Evolutionary conservation across 2,797 vertebrate genomes (phyloP).

Genomic region (Microtus californicus): DNA sequence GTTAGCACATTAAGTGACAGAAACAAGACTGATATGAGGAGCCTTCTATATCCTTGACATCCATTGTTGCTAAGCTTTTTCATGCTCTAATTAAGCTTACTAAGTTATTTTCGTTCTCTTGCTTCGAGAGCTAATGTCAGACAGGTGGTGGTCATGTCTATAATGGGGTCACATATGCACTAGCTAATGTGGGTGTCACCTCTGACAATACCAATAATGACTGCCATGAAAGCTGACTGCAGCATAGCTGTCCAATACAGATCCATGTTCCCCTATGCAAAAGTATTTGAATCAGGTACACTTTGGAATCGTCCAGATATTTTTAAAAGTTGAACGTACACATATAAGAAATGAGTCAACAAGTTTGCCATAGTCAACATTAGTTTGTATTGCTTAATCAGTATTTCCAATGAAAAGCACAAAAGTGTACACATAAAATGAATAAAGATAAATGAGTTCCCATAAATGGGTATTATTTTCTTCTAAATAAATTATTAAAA

Average conservation of each 20-base stretch:
- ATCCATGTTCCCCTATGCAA: neutral
- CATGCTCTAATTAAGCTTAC: neutral
- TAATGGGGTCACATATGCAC: neutral
- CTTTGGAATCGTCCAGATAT: neutral
- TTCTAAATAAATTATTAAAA: neutral
- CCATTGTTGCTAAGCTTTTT: neutral
- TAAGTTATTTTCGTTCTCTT: conserved; percentile 7
- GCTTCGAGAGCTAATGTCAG: neutral
- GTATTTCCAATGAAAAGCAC: neutral
- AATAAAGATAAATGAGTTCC: neutral
- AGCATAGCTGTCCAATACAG: neutral
- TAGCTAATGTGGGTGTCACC: neutral
- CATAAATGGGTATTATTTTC: neutral
- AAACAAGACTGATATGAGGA: neutral
- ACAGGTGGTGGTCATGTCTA: neutral
- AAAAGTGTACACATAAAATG: neutral
- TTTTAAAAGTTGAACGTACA: neutral
- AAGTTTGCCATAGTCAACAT: neutral
- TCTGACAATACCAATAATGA: neutral
- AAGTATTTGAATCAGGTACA: neutral
- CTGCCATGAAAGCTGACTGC: neutral
- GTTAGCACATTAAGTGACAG: neutral
- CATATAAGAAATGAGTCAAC: neutral
- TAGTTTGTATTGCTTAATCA: neutral
- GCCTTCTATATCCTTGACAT: neutral